phyloP scores from a whole-genome alignment of 2,888 invertebrate genomes.

The Unio delphinus region DNA sequence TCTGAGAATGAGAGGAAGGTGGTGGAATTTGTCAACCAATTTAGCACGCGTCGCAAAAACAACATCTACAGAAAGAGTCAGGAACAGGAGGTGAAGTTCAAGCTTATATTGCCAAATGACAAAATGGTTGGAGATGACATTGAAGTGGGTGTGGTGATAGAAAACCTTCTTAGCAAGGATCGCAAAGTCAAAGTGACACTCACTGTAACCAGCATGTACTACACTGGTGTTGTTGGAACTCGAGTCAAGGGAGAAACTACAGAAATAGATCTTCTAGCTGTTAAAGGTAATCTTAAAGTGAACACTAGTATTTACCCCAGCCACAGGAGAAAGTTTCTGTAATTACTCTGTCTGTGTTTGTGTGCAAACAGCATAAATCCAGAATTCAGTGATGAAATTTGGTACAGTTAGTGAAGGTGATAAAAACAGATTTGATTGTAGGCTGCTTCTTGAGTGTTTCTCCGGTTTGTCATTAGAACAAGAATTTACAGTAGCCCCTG shows the following conservation, averaged over 20 bases:
- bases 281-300: slow-evolving; percentile 28
- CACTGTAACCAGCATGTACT: slow-evolving; percentile 42
- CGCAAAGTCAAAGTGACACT: slow-evolving; percentile 32
- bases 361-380: too few species aligned
- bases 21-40: slow-evolving; percentile 49
- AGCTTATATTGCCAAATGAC: slow-evolving; percentile 26
- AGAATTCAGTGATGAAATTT: too few species aligned
- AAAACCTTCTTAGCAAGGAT: slow-evolving; percentile 29
- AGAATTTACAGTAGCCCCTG: too few species aligned
- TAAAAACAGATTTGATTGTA: too few species aligned
- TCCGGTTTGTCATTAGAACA: too few species aligned
- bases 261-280: slow-evolving; percentile 23
- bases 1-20: slow-evolving; percentile 54
- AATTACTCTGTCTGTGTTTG: too few species aligned
- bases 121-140: slow-evolving; percentile 41
- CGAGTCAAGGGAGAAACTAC: slow-evolving; percentile 28
- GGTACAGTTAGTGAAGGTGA: too few species aligned
- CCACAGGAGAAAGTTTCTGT: not conserved
- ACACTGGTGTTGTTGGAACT: slow-evolving; percentile 51
- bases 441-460: too few species aligned
- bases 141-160: slow-evolving; percentile 32
- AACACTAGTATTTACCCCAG: not conserved
- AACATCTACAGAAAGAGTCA: slow-evolving; percentile 44
- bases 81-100: slow-evolving; percentile 34
- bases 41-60: slow-evolving; percentile 38